Conservation (phyloP, 1,140 invertebrate species). For the Ostrea edulis region DNA sequence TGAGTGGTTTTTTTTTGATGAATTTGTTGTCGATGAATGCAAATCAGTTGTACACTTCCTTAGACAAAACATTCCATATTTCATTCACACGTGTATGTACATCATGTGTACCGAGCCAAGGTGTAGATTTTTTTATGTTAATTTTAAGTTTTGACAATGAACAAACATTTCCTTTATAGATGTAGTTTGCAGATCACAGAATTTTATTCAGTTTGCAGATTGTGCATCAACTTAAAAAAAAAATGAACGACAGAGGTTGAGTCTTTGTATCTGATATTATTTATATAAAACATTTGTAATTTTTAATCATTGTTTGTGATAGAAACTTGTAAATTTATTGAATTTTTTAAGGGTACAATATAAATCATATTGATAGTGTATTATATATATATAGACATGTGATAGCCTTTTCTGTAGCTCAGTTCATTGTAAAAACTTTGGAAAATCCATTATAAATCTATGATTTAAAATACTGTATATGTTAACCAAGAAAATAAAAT, state of each 20-base stretch:
- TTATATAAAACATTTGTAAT: neutral
- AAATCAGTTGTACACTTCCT: neutral
- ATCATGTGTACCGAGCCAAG: neutral
- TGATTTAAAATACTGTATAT: conserved; percentile 2
- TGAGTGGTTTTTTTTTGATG: neutral
- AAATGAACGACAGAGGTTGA: neutral
- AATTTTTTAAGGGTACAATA: conserved; percentile 3
- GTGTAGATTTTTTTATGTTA: neutral
- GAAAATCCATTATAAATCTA: neutral
- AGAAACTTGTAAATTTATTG: neutral
- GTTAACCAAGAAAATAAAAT: conserved; percentile 11
- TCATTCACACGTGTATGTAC: neutral
- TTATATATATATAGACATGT: neutral
- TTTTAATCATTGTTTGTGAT: neutral
- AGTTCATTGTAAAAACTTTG: neutral
- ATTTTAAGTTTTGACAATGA: neutral
- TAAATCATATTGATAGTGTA: neutral
- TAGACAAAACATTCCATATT: neutral
- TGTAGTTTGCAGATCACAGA: neutral
- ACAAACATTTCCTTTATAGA: neutral
- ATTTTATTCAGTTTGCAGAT: neutral
- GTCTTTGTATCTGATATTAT: neutral
- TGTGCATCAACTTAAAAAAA: neutral
- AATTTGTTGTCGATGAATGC: neutral
- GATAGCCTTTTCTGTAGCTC: conserved; percentile 12